Evolutionary conservation across 2,113 vertebrate species (phyloP).

Genomic region (Tenrec ecaudatus): DNA sequence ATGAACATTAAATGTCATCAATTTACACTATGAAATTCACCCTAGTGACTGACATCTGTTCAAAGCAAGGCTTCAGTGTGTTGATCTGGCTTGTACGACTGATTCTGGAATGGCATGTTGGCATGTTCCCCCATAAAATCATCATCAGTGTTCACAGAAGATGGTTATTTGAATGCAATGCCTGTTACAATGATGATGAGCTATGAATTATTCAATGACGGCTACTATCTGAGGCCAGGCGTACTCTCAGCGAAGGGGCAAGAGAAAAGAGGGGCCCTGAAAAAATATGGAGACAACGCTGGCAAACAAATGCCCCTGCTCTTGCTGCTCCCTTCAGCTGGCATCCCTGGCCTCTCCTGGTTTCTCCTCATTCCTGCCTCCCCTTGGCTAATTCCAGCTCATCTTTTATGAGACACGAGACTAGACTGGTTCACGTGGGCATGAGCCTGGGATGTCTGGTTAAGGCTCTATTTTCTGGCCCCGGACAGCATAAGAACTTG

Average conservation of each 20-base stretch:
- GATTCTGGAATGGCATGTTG: conserved; percentile 1
- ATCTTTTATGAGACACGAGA: not conserved
- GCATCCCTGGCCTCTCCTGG: not conserved
- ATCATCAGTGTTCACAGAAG: not conserved
- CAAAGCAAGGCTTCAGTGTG: conserved; percentile 46
- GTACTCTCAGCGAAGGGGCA: not conserved
- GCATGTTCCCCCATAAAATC: not conserved
- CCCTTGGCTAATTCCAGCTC: not conserved
- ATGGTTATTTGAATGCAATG: not conserved
- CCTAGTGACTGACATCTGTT: not conserved
- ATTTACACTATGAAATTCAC: not conserved
- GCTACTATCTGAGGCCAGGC: not conserved
- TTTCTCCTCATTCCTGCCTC: not conserved
- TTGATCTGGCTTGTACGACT: not conserved
- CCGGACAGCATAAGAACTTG: no score
- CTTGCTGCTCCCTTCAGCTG: no score
- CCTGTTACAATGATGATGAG: not conserved
- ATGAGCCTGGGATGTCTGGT: not conserved
- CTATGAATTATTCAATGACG: not conserved
- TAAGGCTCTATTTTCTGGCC: not conserved
- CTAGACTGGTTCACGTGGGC: not conserved
- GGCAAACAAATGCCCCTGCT: not conserved
- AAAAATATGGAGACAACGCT: not conserved
- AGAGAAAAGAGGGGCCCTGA: not conserved
- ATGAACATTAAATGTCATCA: conserved; percentile 31